Evolutionary conservation across 2,113 vertebrate genomes (phyloP), one percentile per base, ranked within the genome.

Genomic region (Myiozetetes cayanensis): DNA sequence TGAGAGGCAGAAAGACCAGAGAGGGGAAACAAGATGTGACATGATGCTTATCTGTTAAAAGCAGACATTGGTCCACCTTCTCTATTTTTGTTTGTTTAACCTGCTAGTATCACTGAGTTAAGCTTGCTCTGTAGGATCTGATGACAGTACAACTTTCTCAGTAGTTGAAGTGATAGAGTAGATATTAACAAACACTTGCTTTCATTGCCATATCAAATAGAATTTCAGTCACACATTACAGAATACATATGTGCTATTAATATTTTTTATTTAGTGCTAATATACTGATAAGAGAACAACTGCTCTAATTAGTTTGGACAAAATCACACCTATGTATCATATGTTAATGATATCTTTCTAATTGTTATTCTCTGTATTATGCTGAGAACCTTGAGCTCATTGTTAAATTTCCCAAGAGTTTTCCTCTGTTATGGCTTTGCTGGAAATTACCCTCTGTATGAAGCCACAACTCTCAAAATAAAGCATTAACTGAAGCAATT

Each of bases 401-500:
- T 94, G 74, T 90, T 94, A 93, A 77, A 75, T 96, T 95, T 96
- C 89, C 90, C 86, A 43, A 11, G 92, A 88, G 91, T 83, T 94
- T 94, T 94, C 88, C 77, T 97, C 94, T 96, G 87, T 95, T 97
- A 90, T 2, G 18, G 39, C 93, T 97, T 92, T 53, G 56, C 92
- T 95, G 56, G 52, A 89, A 92, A 94, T 85, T 83, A 85, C 70
- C 67, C 92, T 95, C 78, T 85, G 66, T 92, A 73, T 85, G 67
- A 85, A 93, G 58, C 94, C 91, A 72, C 66, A 92, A 49, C 85
- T 96, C 96, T 95, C 21, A 18, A 95, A 97, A 95, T 79, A 96
- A 94, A 97, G 73, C 93, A 95, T 96, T 97, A 95, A 94, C 94
- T 94, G 66, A 95, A 95, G 84, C 89, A 96, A 97, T 97, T 97